These are phyloP conservation scores for Bergia puertoricense DNA, from an alignment of 92 coral and sea anemone genomes.

Conservation along the genomic window DNA sequence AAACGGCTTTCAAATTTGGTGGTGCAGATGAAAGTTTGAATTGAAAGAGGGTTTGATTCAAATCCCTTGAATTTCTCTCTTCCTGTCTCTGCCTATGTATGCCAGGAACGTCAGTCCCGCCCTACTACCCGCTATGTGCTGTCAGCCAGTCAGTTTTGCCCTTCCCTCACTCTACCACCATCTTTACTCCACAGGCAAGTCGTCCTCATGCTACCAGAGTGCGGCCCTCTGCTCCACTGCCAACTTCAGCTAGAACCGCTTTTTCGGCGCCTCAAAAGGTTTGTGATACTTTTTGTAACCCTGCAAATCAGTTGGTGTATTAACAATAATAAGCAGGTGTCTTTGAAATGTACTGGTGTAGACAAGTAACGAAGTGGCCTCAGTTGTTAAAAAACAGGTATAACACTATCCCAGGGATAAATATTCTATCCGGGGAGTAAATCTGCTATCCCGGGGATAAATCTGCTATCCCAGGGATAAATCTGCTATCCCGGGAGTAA, in stretches of 20 bases:
- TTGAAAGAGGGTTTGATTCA: too few relatives aligned
- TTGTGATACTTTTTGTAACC: background rate
- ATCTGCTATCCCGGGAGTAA: too few relatives aligned
- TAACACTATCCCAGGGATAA: too few relatives aligned
- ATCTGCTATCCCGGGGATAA: too few relatives aligned
- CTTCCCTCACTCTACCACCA: background rate
- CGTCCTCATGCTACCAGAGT: conserved; percentile 17
- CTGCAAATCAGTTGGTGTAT: background rate
- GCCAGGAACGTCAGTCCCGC: background rate
- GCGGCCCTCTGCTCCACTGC: conserved; percentile 10
- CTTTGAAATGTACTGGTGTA: too few relatives aligned
- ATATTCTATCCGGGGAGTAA: too few relatives aligned
- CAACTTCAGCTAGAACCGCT: conserved; percentile 26
- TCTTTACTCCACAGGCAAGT: background rate
- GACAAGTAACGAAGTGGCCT: background rate
- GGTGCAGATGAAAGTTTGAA: too few relatives aligned
- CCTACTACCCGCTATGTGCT: background rate
- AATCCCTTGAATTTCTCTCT: too few relatives aligned
- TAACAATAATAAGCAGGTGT: too few relatives aligned
- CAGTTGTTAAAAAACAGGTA: background rate
- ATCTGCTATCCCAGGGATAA: too few relatives aligned
- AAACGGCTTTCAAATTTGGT: too few relatives aligned
- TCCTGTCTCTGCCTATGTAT: too few relatives aligned
- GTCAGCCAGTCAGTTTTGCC: background rate
- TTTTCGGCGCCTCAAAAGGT: conserved; percentile 30